Evolutionary conservation across 2,888 invertebrate species (phyloP).

Genomic region (Pardosa pseudoannulata): DNA sequence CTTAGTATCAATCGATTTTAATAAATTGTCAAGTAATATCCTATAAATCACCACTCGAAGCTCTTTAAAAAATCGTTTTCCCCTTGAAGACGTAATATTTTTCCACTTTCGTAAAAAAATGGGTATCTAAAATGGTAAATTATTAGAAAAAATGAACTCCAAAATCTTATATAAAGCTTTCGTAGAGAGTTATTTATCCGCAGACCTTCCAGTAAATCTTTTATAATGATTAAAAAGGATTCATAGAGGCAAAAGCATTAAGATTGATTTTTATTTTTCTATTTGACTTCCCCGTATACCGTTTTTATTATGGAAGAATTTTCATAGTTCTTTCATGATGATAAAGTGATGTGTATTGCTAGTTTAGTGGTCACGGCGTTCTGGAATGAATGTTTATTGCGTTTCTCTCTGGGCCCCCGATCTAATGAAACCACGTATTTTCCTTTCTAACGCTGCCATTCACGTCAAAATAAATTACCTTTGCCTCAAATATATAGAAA

Average conservation of each 20-base stretch:
- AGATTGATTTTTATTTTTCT: neutral
- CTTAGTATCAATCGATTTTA: too few species aligned
- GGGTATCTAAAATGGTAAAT: too few species aligned
- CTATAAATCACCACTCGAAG: too few species aligned
- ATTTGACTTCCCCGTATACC: neutral
- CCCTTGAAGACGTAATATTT: too few species aligned
- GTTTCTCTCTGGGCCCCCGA: neutral
- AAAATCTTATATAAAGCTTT: too few species aligned
- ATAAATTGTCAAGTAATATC: too few species aligned
- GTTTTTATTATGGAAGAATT: neutral
- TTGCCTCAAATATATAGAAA: neutral
- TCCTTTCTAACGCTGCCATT: neutral
- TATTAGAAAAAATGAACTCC: too few species aligned
- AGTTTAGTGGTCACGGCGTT: neutral
- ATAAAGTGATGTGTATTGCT: neutral
- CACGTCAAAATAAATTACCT: neutral
- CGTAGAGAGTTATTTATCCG: too few species aligned
- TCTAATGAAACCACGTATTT: constrained; percentile 9
- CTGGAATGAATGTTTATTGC: neutral
- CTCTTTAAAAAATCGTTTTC: too few species aligned
- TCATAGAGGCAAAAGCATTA: neutral
- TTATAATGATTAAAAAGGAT: neutral
- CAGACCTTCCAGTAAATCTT: neutral
- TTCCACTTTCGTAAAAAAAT: too few species aligned
- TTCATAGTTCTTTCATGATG: neutral